phyloP scores from a whole-genome alignment of 2,797 vertebrate species.

The Poliocrania exsul region DNA sequence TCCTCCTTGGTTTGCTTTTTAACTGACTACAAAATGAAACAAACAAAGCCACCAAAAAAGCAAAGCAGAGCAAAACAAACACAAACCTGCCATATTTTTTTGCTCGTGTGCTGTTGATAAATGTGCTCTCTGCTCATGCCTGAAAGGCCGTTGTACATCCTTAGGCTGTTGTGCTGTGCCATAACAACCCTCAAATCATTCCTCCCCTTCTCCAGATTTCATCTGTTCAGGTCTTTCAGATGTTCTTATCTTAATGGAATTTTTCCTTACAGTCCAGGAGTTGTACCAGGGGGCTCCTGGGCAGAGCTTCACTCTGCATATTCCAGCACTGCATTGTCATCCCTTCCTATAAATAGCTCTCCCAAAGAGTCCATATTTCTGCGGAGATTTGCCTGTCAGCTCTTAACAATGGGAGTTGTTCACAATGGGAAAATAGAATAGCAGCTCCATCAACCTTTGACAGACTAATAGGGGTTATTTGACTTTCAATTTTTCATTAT shows the following conservation, averaged over 20 bases:
- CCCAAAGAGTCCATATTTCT: constrained; percentile 62
- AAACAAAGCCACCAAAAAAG: background rate
- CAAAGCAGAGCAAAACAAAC: background rate
- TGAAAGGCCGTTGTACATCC: background rate
- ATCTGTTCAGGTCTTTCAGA: constrained; percentile 20
- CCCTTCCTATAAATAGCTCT: constrained; percentile 58
- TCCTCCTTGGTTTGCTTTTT: background rate
- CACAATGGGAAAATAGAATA: constrained; percentile 58
- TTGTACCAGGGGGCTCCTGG: background rate
- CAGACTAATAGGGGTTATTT: constrained; percentile 73
- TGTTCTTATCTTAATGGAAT: constrained; percentile 56
- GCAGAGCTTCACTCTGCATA: constrained; percentile 49
- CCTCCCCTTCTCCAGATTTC: background rate
- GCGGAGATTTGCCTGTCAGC: constrained; percentile 63
- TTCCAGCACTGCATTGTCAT: constrained; percentile 58
- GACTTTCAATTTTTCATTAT: constrained; percentile 75
- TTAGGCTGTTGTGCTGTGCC: background rate
- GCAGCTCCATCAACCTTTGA: constrained; percentile 69
- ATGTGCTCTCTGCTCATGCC: background rate
- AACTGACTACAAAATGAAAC: background rate
- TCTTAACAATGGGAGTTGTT: constrained; percentile 46
- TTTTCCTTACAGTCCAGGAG: constrained; percentile 14
- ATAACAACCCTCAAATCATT: background rate
- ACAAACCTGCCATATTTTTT: background rate
- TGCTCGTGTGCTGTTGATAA: background rate